Evolutionary conservation across 2,888 invertebrate genomes (phyloP).

Genomic region (Euspilapteryx auroguttella): DNA sequence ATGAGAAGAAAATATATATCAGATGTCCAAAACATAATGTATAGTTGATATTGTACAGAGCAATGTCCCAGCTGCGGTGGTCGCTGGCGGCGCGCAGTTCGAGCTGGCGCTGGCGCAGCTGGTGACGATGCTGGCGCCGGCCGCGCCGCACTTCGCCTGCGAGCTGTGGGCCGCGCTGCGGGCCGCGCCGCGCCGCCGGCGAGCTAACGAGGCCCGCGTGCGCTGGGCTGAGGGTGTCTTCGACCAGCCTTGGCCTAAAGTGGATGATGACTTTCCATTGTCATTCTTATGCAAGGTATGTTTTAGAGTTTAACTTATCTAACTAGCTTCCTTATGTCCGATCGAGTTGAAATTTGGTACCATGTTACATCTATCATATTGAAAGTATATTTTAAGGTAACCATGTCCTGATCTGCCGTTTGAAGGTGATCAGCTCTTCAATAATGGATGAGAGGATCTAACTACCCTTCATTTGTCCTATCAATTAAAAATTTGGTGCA

Average conservation of each 20-base stretch:
- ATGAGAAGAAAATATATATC: too few species aligned
- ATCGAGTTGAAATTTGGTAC: too few species aligned
- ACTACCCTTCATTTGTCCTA: too few species aligned
- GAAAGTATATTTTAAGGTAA: too few species aligned
- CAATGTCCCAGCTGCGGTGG: constrained; percentile 63
- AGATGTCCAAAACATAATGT: too few species aligned
- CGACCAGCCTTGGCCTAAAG: constrained; percentile 77
- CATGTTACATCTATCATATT: too few species aligned
- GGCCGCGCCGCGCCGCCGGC: constrained; percentile 63
- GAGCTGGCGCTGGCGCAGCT: constrained; percentile 78
- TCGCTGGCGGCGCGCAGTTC: constrained; percentile 69
- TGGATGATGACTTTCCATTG: constrained; percentile 69
- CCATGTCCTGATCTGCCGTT: too few species aligned
- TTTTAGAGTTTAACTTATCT: constrained; percentile 9
- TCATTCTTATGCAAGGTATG: constrained; percentile 67
- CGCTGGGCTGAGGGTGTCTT: constrained; percentile 71
- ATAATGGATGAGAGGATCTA: too few species aligned
- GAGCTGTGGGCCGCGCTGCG: constrained; percentile 86
- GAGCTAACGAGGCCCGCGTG: constrained; percentile 45
- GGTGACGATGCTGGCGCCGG: constrained; percentile 83
- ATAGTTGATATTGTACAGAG: too few species aligned
- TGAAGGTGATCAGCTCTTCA: too few species aligned
- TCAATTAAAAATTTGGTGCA: too few species aligned
- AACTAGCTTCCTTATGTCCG: too few species aligned
- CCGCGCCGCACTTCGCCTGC: constrained; percentile 89